These are phyloP conservation scores for Tupaia chinensis DNA, from an alignment of 2,113 vertebrate genomes.

Conservation along the genomic window DNA sequence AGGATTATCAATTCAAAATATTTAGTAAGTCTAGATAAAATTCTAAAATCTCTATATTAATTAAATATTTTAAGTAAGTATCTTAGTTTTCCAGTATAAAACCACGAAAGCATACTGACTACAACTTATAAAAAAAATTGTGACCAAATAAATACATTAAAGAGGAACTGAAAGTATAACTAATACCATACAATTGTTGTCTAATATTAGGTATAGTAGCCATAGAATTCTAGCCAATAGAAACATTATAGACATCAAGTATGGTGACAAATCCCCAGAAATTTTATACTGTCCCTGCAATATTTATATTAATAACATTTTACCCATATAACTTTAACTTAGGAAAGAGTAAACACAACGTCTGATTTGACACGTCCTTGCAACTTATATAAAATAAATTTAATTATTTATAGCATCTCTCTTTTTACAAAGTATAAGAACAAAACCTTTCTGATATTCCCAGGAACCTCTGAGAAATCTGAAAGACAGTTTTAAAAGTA, in stretches of 20 bases:
- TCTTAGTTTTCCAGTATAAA: background rate
- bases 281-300: background rate
- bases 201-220: background rate
- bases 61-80: background rate
- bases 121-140: background rate
- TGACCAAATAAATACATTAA: background rate
- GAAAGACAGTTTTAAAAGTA: background rate
- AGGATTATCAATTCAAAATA: background rate
- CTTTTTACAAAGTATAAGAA: background rate
- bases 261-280: background rate
- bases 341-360: background rate
- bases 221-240: background rate
- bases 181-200: background rate
- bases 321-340: background rate
- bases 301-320: slow-evolving; percentile 30
- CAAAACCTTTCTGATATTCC: background rate
- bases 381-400: background rate
- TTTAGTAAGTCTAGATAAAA: background rate
- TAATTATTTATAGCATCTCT: slow-evolving; percentile 18
- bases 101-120: background rate
- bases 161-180: background rate
- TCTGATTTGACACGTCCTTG: background rate
- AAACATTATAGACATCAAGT: background rate
- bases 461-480: background rate
- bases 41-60: background rate